A percentile compares a stretch with the other conserved stretches of the same genome.
phyloP scores from a whole-genome alignment of 2,797 vertebrate species.

The Gila robusta region DNA sequence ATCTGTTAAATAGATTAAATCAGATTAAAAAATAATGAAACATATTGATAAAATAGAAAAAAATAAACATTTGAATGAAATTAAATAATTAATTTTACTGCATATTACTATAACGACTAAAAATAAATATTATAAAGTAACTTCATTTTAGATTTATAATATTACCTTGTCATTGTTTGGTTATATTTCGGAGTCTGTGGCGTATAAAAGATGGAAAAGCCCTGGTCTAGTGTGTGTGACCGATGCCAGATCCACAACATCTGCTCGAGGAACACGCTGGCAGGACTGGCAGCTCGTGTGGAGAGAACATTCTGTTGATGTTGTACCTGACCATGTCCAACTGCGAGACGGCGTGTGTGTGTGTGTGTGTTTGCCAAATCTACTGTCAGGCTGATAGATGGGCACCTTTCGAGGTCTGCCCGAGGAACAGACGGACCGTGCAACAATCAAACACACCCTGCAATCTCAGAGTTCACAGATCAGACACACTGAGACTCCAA shows the following conservation, averaged over 20 bases:
- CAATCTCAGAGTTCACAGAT: conserved; percentile 21
- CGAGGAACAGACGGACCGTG: conserved; percentile 34
- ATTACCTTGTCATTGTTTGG: background rate
- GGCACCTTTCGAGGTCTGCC: conserved; percentile 32
- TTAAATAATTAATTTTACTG: background rate
- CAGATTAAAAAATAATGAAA: too few relatives aligned
- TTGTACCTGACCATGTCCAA: conserved; percentile 28
- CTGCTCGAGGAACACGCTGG: conserved; percentile 16
- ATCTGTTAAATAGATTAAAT: too few relatives aligned
- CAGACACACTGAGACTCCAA: conserved; percentile 23
- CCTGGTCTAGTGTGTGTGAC: background rate
- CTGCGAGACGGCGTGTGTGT: background rate
- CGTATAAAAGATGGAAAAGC: background rate
- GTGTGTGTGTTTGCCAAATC: conserved; percentile 9
- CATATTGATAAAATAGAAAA: too few relatives aligned
- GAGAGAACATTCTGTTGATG: conserved; percentile 43
- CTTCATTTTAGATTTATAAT: background rate
- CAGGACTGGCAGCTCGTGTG: conserved; percentile 29
- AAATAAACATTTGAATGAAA: too few relatives aligned
- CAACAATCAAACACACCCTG: conserved; percentile 35
- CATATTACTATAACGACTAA: too few relatives aligned
- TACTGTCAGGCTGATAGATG: conserved; percentile 51
- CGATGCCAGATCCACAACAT: conserved; percentile 1
- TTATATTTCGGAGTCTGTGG: too few relatives aligned
- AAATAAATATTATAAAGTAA: too few relatives aligned